These are phyloP conservation scores for Myotis findleyi DNA, from an alignment of 2,797 vertebrate genomes.

Conservation along the genomic window DNA sequence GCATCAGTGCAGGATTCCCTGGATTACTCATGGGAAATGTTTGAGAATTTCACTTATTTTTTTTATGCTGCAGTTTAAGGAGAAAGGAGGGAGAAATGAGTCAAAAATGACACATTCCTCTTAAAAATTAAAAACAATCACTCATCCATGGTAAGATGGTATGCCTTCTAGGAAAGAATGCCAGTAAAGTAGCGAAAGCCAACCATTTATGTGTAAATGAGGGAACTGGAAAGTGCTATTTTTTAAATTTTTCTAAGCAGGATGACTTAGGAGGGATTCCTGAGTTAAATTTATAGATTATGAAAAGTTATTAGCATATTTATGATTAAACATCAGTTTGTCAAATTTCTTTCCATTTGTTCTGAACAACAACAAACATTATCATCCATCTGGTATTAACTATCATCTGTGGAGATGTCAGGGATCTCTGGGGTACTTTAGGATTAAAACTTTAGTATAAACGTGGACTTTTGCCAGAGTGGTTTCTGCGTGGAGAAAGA, in stretches of 20 bases:
- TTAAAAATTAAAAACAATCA: neutral
- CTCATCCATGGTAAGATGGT: neutral
- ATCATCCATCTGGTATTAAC: neutral
- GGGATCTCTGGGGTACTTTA: neutral
- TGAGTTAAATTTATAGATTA: neutral
- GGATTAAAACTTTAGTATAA: neutral
- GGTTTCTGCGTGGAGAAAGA: conserved; percentile 19
- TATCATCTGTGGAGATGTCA: neutral
- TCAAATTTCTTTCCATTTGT: neutral
- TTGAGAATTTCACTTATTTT: neutral
- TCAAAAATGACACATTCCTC: neutral
- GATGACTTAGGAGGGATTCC: neutral
- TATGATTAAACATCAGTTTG: neutral
- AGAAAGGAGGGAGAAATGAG: neutral
- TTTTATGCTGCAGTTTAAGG: neutral
- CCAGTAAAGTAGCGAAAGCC: neutral
- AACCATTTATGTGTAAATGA: neutral
- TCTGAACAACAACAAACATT: neutral
- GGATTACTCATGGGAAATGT: neutral
- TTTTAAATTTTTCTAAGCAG: neutral
- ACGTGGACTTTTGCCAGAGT: neutral
- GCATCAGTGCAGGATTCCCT: rapidly evolving
- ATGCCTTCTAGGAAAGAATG: neutral
- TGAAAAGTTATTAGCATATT: neutral
- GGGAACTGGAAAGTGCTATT: neutral